Conservation (phyloP, 2,113 vertebrate species). For the Mohoua ochrocephala region DNA sequence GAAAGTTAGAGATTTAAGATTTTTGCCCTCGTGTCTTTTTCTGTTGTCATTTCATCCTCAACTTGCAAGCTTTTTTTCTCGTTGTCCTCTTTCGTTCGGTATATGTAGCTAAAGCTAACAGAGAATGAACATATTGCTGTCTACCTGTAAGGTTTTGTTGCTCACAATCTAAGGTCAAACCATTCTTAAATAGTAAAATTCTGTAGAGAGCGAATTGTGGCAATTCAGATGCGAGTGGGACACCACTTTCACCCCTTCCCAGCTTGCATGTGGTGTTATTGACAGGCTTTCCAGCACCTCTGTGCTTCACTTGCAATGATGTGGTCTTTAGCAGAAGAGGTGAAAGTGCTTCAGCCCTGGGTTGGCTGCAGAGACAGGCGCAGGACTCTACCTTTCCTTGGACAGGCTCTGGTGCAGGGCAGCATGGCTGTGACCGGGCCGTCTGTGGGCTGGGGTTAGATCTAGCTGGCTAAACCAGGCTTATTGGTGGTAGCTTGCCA, state of each 20-base stretch:
- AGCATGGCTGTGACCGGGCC: background rate
- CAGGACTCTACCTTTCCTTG: background rate
- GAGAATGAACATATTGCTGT: background rate
- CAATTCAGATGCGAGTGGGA: background rate
- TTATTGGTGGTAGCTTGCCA: background rate
- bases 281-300: background rate
- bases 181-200: background rate
- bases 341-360: background rate
- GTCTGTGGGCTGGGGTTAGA: background rate
- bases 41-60: background rate
- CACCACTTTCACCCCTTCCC: background rate
- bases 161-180: background rate
- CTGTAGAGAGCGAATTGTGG: background rate
- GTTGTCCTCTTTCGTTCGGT: background rate
- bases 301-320: background rate
- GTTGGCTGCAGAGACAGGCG: background rate
- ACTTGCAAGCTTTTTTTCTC: background rate
- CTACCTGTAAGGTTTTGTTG: background rate
- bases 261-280: background rate
- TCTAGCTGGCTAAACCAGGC: background rate
- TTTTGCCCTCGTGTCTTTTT: background rate
- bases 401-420: background rate
- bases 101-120: background rate
- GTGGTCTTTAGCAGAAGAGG: background rate
- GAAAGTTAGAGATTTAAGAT: background rate